Evolutionary conservation across 2,888 invertebrate species (phyloP).

Genomic region (Cerceris ruficornis): DNA sequence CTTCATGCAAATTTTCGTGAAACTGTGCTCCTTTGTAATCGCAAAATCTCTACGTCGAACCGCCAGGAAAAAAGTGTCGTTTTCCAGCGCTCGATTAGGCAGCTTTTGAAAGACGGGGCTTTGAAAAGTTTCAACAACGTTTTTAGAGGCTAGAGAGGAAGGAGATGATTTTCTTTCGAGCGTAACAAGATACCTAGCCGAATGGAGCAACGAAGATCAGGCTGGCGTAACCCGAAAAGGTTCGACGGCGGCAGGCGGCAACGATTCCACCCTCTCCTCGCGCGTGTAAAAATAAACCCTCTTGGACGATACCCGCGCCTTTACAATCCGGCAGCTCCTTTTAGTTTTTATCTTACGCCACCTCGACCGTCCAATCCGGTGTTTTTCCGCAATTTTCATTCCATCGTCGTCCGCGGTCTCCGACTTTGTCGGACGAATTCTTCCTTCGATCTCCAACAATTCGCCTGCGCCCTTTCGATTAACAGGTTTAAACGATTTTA

Average conservation of each 20-base stretch:
- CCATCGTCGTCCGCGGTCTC: neutral
- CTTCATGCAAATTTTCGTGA: too few relatives aligned
- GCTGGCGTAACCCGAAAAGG: slow-evolving; percentile 80
- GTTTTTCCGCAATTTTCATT: neutral
- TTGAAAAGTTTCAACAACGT: neutral
- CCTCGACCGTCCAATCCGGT: slow-evolving; percentile 13
- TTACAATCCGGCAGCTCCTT: slow-evolving; percentile 29
- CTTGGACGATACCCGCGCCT: slow-evolving; percentile 59
- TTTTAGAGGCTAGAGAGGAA: neutral
- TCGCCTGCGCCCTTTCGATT: too few relatives aligned
- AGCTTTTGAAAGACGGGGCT: too few relatives aligned
- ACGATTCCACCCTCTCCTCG: slow-evolving; percentile 64
- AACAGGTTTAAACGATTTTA: too few relatives aligned
- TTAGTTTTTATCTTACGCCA: slow-evolving; percentile 38
- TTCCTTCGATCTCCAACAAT: too few relatives aligned
- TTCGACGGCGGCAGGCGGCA: slow-evolving; percentile 66
- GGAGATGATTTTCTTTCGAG: slow-evolving; percentile 32
- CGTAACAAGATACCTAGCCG: slow-evolving; percentile 71
- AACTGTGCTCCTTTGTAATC: too few relatives aligned
- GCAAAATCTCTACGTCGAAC: too few relatives aligned
- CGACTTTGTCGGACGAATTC: neutral
- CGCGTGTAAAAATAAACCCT: slow-evolving; percentile 78
- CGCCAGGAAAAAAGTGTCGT: too few relatives aligned
- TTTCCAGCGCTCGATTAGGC: too few relatives aligned
- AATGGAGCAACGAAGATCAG: slow-evolving; percentile 64